Evolutionary conservation across 2,888 invertebrate species (phyloP).

Genomic region (Drosophila antonietae): DNA sequence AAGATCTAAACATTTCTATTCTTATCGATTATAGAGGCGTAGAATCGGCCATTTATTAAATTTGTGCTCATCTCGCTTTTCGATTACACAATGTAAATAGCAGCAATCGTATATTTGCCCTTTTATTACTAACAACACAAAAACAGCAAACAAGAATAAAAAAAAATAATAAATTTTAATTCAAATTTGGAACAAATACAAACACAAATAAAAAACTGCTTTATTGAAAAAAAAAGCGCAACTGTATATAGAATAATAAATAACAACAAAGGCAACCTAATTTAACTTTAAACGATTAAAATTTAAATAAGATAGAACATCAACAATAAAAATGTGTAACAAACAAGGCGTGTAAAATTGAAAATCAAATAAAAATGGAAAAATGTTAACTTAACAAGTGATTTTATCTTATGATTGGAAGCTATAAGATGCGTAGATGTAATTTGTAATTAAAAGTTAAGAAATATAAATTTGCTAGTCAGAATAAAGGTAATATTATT

Average conservation of each 20-base stretch:
- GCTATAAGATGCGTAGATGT: background rate
- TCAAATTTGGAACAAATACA: constrained; percentile 10
- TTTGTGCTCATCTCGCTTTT: constrained; percentile 25
- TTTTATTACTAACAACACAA: constrained; percentile 36
- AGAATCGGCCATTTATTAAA: constrained; percentile 25
- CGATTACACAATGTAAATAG: constrained; percentile 35
- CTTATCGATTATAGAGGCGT: constrained; percentile 18
- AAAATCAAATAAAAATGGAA: constrained; percentile 67
- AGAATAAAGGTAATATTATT: too few relatives aligned
- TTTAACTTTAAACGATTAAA: constrained; percentile 62
- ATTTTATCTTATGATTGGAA: background rate
- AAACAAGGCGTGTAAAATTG: constrained; percentile 64
- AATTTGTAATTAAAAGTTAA: background rate
- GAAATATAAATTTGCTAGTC: background rate
- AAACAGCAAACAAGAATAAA: constrained; percentile 27
- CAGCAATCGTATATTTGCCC: constrained; percentile 57
- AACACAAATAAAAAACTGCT: constrained; percentile 13
- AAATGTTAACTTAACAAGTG: constrained; percentile 54
- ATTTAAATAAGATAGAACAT: constrained; percentile 36
- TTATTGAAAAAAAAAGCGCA: constrained; percentile 30
- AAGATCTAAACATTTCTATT: constrained; percentile 4
- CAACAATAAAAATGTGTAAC: constrained; percentile 50
- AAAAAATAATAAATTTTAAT: constrained; percentile 10
- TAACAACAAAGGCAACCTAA: constrained; percentile 26
- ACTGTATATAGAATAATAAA: constrained; percentile 43